phyloP scores from a whole-genome alignment of 2,888 invertebrate species.

The Cryptophagus acutangulus region DNA sequence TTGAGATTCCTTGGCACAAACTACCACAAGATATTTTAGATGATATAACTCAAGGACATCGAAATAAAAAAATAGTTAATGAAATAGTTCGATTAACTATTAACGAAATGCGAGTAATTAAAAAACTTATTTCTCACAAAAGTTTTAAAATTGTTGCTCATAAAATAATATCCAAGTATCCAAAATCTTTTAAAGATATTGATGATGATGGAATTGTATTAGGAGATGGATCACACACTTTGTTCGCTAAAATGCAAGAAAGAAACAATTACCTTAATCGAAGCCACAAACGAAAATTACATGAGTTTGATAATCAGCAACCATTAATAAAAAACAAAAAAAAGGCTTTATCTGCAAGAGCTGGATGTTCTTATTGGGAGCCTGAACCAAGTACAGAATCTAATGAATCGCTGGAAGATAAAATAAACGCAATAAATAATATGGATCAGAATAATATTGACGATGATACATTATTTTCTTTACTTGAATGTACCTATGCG shows the following conservation, averaged over 20 bases:
- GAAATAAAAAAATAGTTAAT: too few species aligned
- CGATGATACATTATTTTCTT: not conserved
- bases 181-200: slow-evolving; percentile 2
- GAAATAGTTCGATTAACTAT: too few species aligned
- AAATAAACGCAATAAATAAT: slow-evolving; percentile 1
- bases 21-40: too few species aligned
- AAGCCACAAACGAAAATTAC: slow-evolving; percentile 1
- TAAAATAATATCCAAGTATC: too few species aligned
- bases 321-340: not conserved
- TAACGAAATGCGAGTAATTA: too few species aligned
- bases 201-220: slow-evolving; percentile 7
- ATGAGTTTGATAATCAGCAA: not conserved
- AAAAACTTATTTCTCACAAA: too few species aligned
- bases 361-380: not conserved
- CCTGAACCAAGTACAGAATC: not conserved
- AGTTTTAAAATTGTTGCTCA: too few species aligned
- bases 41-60: too few species aligned
- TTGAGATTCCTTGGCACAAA: too few species aligned
- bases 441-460: not conserved
- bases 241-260: slow-evolving; percentile 2
- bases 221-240: slow-evolving; percentile 5
- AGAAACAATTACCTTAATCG: slow-evolving; percentile 4
- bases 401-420: not conserved
- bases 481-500: not conserved
- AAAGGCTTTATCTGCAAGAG: not conserved